Base-by-base conservation (phyloP, 2,888 invertebrate genomes). In the Isoperla grammatica region DNA sequence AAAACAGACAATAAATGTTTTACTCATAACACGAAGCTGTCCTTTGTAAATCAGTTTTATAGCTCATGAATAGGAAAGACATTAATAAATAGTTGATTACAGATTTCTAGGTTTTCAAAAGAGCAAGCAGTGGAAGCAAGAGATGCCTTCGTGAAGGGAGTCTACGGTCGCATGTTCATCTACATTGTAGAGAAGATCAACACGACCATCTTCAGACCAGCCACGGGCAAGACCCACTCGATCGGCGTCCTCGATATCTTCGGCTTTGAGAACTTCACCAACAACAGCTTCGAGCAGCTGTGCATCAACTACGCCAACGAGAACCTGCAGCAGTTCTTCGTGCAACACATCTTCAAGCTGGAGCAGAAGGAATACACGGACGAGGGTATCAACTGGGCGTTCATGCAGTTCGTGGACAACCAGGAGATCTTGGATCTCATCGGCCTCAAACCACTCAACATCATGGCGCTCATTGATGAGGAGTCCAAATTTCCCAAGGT, bases 221-320 rank as follows among this genome's bases (percentile, higher is more conserved):
- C 82, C 65, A 75, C 78, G 29, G 73, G 79, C 0, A 77, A 76
- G 1, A 82, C 84, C 65, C 81, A 79, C 29, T 88, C 89, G 0
- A 95, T 97, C 63, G 96, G 96, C 0, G 90, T 97, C 1, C 78
- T 97, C 63, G 97, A 97, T 73, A 96, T 97, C 67, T 97, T 96
- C 71, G 97, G 97, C 1, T 98, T 97, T 75, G 97, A 97, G 77
- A 96, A 95, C 72, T 96, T 97, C 70, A 84, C 85, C 4, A 80
- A 80, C 8, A 95, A 95, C 72, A 94, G 78, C 73, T 96, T 96
- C 72, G 96, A 97, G 70, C 96, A 97, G 72, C 77, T 97, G 57
- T 96, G 96, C 73, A 96, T 97, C 66, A 97, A 97, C 76, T 96
- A 91, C 72, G 95, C 96, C 1, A 97, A 97, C 73, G 97, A 97